These are phyloP conservation scores for Crypturellus tataupa DNA, from an alignment of 2,797 vertebrate species.

Conservation along the genomic window DNA sequence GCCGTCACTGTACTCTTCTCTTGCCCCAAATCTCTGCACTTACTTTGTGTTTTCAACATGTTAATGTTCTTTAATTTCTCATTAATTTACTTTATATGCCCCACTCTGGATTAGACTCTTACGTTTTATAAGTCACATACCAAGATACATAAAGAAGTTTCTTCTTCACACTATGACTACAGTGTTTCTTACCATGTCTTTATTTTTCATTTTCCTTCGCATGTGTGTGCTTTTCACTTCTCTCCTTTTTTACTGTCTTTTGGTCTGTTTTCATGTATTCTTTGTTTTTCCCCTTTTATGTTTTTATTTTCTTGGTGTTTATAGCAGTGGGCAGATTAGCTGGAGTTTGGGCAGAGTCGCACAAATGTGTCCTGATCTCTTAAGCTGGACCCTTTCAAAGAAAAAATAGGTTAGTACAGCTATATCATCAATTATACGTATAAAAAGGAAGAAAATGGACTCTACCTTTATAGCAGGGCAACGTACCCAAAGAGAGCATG, in stretches of 20 bases:
- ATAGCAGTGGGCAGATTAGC: accelerated
- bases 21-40: background rate
- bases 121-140: background rate
- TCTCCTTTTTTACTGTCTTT: background rate
- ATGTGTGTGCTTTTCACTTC: background rate
- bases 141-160: background rate
- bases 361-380: background rate
- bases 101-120: background rate
- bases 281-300: background rate
- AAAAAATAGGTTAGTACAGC: background rate
- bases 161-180: background rate
- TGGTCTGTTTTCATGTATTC: background rate
- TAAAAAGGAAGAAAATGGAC: background rate
- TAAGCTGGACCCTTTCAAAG: background rate
- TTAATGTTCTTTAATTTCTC: constrained; percentile 3
- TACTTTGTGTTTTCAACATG: constrained; percentile 5
- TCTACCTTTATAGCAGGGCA: background rate
- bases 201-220: background rate
- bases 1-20: background rate
- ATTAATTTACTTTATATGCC: constrained; percentile 25
- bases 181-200: constrained; percentile 5
- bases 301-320: background rate
- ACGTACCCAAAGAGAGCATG: background rate
- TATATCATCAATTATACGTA: background rate
- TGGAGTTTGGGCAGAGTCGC: background rate